A percentile compares a stretch with the other conserved stretches of the same genome.
phyloP scores from a whole-genome alignment of 2,888 invertebrate species.

The Hedychridium roseum region DNA sequence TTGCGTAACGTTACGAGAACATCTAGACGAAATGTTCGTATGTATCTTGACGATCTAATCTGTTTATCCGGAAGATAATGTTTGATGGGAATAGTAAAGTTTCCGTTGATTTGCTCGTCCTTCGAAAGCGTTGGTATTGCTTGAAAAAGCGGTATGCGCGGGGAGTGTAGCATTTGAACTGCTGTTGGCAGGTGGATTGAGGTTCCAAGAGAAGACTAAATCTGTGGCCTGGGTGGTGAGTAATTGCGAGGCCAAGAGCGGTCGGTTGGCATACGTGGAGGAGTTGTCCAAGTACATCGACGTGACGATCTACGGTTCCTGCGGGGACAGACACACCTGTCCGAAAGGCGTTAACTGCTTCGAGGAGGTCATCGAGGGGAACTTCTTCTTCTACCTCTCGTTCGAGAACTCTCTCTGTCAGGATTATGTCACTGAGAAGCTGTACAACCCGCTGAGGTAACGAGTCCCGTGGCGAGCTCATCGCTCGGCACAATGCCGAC shows the following conservation, averaged over 20 bases:
- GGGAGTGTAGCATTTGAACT: too few relatives aligned
- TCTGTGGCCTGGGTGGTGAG: constrained; percentile 70
- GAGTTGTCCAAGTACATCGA: constrained; percentile 68
- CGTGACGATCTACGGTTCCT: constrained; percentile 72
- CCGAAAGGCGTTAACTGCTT: constrained; percentile 55
- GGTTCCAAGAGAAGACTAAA: constrained; percentile 60
- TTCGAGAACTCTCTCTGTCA: constrained; percentile 77
- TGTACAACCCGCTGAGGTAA: constrained; percentile 68
- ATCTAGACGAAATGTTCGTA: too few relatives aligned
- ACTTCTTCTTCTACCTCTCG: constrained; percentile 76
- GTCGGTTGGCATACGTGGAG: constrained; percentile 61
- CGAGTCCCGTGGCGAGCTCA: constrained; percentile 59
- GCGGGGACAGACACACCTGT: constrained; percentile 66
- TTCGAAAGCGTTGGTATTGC: too few relatives aligned
- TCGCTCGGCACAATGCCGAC: too few relatives aligned
- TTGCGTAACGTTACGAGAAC: too few relatives aligned
- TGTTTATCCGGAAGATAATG: too few relatives aligned
- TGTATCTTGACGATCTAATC: too few relatives aligned
- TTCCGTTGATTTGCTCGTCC: too few relatives aligned
- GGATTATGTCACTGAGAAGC: constrained; percentile 76
- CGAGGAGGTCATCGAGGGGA: constrained; percentile 63
- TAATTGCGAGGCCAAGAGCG: constrained; percentile 65
- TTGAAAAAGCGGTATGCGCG: too few relatives aligned
- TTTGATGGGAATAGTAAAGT: too few relatives aligned
- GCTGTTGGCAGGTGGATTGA: not conserved